Evolutionary conservation across 2,113 vertebrate genomes (phyloP), one percentile per base, ranked within the genome.

Genomic region (Suncus etruscus): DNA sequence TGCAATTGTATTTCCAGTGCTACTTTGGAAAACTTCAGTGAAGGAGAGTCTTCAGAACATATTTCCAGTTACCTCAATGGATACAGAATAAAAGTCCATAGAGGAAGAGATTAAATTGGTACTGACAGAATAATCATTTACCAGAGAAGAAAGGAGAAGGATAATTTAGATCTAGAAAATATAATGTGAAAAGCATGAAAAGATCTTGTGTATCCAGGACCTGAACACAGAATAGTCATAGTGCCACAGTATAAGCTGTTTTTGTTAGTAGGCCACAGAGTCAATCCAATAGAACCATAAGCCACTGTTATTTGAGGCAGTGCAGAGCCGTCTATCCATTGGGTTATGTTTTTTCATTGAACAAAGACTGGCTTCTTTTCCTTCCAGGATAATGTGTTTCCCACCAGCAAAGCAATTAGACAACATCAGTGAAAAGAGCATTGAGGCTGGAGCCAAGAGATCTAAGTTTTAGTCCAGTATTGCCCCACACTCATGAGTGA

Each of bases 301-400:
- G 50, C 22, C 58, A 63, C 78, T 47, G 22, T 20, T 15, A 11
- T 27, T 76, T 50, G 58, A 75, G n/a, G 58, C 86, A 75, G 31
- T 61, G 4, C 29, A 75, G 24, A 79, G 24, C 51, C 70, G n/a
- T 63, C 31, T 83, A 48, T 47, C 29, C 32, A 50, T 3, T 75
- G 50, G 51, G 20, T 39, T 24, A 54, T 45, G 66, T 11, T 14
- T 88, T 88, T 83, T 86, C 32, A 45, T 54, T 77, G 48, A 91
- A 76, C 24, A 87, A 87, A 85, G 45, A 84, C 22, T 51, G 22
- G 27, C 15, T 92, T 93, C 63, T 91, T 89, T 80, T 68, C 69
- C 54, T 90, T 87, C 48, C 25, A 63, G 12, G 18, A 31, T 61
- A 66, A 54, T 27, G 27, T 54, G 9, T 93, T 90, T 80, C 22